Conservation (phyloP, 2,113 vertebrate genomes). For the Anoplopoma fimbria region DNA sequence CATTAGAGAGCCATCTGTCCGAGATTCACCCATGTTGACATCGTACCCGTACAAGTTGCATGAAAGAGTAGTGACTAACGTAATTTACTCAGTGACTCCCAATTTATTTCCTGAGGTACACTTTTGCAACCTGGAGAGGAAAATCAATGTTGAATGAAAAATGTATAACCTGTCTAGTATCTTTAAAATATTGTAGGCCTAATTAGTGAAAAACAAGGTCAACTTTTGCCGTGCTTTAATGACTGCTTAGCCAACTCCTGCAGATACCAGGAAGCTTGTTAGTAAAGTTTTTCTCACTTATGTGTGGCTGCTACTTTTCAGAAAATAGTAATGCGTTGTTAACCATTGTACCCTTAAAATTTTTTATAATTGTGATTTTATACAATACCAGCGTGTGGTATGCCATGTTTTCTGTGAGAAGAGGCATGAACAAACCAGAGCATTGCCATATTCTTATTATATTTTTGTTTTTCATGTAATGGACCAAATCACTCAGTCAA, state of each 20-base stretch:
- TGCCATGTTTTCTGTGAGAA: background rate
- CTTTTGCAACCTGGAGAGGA: background rate
- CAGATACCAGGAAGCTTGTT: constrained; percentile 33
- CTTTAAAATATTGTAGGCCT: constrained; percentile 10
- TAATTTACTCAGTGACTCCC: constrained; percentile 12
- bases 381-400: background rate
- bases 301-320: constrained; percentile 15
- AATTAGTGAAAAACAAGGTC: constrained; percentile 24
- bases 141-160: constrained; percentile 26
- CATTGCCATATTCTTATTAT: background rate
- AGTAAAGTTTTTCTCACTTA: constrained; percentile 12
- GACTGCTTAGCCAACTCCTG: background rate
- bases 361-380: background rate
- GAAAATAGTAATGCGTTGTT: background rate
- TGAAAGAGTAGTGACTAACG: constrained; percentile 1
- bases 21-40: constrained; percentile 34
- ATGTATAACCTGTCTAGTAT: background rate
- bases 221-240: background rate
- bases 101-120: background rate
- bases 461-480: background rate
- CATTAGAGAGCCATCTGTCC: constrained; percentile 69
- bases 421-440: background rate
- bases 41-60: constrained; percentile 18
- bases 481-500: background rate
- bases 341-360: background rate